These are phyloP conservation scores for Dyspetes luteomarginatus DNA, from an alignment of 2,888 invertebrate species.

Conservation along the genomic window DNA sequence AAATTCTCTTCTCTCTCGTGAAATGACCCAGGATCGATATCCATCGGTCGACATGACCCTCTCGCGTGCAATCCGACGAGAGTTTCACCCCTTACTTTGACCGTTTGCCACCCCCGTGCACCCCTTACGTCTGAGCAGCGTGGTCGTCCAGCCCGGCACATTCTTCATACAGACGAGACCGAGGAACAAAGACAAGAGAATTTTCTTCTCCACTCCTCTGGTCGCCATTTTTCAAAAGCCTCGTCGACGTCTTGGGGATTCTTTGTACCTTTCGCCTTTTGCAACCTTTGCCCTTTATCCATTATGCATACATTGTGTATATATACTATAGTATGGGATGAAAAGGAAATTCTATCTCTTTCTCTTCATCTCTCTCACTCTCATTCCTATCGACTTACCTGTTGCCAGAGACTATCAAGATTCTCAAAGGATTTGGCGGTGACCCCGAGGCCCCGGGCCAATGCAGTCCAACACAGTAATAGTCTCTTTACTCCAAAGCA, in stretches of 20 bases:
- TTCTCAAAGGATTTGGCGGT: conserved; percentile 56
- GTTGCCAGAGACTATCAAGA: conserved; percentile 66
- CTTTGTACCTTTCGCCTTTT: conserved; percentile 38
- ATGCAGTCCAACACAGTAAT: conserved; percentile 19
- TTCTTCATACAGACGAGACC: conserved; percentile 32
- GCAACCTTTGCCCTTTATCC: conserved; percentile 62
- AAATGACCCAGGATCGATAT: conserved; percentile 57
- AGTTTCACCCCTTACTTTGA: conserved; percentile 21
- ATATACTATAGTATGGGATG: conserved; percentile 27
- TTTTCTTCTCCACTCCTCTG: conserved; percentile 25
- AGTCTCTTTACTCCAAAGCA: background rate
- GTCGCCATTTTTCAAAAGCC: background rate
- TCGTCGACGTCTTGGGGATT: conserved; percentile 48
- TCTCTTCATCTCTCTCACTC: background rate
- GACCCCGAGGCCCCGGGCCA: conserved; percentile 35
- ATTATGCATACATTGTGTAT: conserved; percentile 62
- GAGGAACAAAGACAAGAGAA: conserved; percentile 42
- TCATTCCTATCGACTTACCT: conserved; percentile 56
- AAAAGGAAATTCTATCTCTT: conserved; percentile 11
- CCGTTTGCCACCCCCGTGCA: background rate
- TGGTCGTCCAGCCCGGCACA: conserved; percentile 9
- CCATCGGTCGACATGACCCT: conserved; percentile 4
- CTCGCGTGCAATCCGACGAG: conserved; percentile 29
- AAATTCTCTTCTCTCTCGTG: conserved; percentile 9
- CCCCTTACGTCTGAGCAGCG: background rate